Conservation (phyloP, 2,113 vertebrate genomes). For the Synchiropus splendidus region DNA sequence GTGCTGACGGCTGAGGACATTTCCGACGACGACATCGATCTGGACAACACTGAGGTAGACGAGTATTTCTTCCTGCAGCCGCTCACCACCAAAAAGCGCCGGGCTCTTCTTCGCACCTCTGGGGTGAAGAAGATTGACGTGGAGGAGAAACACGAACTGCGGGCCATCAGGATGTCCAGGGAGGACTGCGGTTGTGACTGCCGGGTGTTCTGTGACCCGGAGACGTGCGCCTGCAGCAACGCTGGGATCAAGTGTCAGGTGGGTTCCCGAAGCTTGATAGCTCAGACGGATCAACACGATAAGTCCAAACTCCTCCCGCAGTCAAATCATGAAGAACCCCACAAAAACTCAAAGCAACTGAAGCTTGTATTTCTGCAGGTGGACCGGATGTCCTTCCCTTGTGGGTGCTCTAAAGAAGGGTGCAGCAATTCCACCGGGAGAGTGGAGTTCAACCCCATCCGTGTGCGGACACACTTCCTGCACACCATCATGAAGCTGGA, state of each 20-base stretch:
- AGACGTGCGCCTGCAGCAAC: slow-evolving; percentile 93
- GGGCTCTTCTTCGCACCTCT: slow-evolving; percentile 83
- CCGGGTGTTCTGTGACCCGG: slow-evolving; percentile 91
- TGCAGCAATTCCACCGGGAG: slow-evolving; percentile 94
- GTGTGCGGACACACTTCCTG: slow-evolving; percentile 98
- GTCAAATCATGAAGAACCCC: too few species aligned
- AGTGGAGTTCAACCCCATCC: slow-evolving; percentile 97
- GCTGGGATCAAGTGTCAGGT: slow-evolving; percentile 99
- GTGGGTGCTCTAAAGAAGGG: slow-evolving; percentile 95
- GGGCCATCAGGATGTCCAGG: slow-evolving; percentile 87
- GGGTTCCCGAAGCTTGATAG: too few species aligned
- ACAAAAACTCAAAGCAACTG: neutral
- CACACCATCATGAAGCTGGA: slow-evolving; percentile 99
- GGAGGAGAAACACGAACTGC: slow-evolving; percentile 92
- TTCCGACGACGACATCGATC: slow-evolving; percentile 94
- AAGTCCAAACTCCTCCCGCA: too few species aligned
- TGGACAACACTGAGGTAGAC: slow-evolving; percentile 97
- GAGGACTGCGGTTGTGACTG: slow-evolving; percentile 98
- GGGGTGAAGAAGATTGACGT: slow-evolving; percentile 97
- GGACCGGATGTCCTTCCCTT: slow-evolving; percentile 98
- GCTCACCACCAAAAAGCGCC: slow-evolving; percentile 88
- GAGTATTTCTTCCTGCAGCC: slow-evolving; percentile 98
- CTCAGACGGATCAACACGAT: too few species aligned
- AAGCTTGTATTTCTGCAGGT: slow-evolving; percentile 68
- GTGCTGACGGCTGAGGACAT: slow-evolving; percentile 91